Base-by-base conservation (phyloP, 2,797 vertebrate genomes). In the Erethizon dorsatum region DNA sequence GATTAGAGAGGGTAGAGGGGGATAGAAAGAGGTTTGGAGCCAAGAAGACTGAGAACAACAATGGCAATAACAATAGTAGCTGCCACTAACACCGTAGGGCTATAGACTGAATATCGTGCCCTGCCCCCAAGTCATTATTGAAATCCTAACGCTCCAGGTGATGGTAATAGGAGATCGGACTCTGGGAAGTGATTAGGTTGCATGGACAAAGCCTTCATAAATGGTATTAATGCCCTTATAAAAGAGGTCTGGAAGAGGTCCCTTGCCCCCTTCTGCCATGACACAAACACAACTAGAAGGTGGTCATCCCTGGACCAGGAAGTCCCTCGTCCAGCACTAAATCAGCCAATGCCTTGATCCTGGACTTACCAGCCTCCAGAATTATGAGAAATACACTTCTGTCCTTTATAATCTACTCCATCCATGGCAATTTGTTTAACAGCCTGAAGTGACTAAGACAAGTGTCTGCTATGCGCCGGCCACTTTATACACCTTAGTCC, bases 311-410 rank as follows among this genome's bases (percentile, higher is more conserved):
- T 31, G 31, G 52, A 7, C 65, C 57, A 45, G 24, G 52, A 61
- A 28, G 18, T 5, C 57, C n/a, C 17, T 47, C 12, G 2, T 52
- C 5, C 1, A 6, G 26, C 28, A 17, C 20, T 1, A 0, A 33
- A 11, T 82, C 56, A 24, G 47, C 80, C 24, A 2, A 0, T 83
- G 7, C 67, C 80, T n/a, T 41, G 33, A 37, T 37, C 45, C 26
- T 78, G 28, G 15, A 52, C 75, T 50, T 63, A 1, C 17, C 20
- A n/a, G 33, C 12, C 10, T 83, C 67, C 57, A 63, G 45, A 71
- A 47, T 6, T 13, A 13, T 67, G 13, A 28, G 37, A 83, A 47
- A 57, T 26, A 26, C 17, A 10, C 47, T 56, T 33, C n/a, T 31
- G 47, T 15, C 33, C 31, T 37, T 89, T 7, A 1, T 26, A 41